A percentile compares a stretch with the other conserved stretches of the same genome.
These are phyloP conservation scores for Notechis scutatus DNA, from an alignment of 2,113 vertebrate species.

Conservation along the genomic window DNA sequence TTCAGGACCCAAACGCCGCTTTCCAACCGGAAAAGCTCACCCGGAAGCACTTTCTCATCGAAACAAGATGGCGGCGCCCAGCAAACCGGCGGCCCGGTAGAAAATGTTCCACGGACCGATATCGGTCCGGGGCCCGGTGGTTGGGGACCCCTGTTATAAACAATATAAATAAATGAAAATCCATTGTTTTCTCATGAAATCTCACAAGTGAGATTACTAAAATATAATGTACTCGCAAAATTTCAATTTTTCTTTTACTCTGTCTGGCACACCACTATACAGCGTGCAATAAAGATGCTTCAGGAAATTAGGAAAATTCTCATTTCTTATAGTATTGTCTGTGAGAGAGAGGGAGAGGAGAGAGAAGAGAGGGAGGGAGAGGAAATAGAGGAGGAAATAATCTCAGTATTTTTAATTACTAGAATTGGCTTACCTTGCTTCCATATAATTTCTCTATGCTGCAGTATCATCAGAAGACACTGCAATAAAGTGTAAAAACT, in stretches of 20 bases:
- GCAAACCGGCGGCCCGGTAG: no score
- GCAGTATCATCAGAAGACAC: neutral
- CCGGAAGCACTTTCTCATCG: no score
- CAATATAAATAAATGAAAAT: neutral
- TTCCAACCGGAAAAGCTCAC: no score
- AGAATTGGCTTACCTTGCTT: neutral
- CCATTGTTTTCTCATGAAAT: neutral
- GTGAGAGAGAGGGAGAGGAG: neutral
- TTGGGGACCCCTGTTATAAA: no score
- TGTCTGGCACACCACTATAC: neutral
- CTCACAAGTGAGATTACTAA: neutral
- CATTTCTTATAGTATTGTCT: neutral
- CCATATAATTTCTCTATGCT: neutral
- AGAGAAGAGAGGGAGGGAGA: neutral
- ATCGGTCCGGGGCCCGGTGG: no score
- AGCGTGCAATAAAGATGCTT: neutral
- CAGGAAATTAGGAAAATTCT: neutral
- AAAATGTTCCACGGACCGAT: no score
- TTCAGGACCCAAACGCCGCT: no score
- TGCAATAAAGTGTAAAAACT: neutral
- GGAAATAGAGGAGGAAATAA: neutral
- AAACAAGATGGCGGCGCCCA: no score
- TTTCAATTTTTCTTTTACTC: neutral
- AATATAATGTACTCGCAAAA: neutral
- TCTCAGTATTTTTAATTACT: neutral